phyloP scores from a whole-genome alignment of 2,797 vertebrate genomes.

The Antennarius maculatus region DNA sequence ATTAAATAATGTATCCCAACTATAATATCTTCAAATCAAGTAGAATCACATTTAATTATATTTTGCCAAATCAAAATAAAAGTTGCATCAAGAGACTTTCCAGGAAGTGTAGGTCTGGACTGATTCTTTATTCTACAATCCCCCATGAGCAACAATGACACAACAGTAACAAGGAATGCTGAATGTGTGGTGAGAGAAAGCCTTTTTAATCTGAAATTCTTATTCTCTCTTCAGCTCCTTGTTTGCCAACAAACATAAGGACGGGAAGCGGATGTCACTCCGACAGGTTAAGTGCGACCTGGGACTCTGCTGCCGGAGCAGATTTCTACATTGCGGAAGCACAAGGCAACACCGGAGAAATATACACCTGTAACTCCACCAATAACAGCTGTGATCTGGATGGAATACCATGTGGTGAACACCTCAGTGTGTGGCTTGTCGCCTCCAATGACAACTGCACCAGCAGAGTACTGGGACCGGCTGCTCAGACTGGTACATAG shows the following conservation, averaged over 20 bases:
- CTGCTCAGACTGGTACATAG: conserved; percentile 75
- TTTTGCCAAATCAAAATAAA: too few species aligned
- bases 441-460: conserved; percentile 80
- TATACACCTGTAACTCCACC: conserved; percentile 78
- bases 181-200: too few species aligned
- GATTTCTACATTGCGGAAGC: conserved; percentile 72
- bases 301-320: conserved; percentile 78
- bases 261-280: conserved; percentile 63
- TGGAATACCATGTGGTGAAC: conserved; percentile 77
- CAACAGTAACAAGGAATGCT: too few species aligned
- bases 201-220: not conserved
- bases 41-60: too few species aligned
- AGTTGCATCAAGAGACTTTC: too few species aligned
- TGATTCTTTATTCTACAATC: too few species aligned
- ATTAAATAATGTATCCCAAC: too few species aligned
- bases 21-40: too few species aligned
- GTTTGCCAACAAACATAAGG: conserved; percentile 76
- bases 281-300: conserved; percentile 64
- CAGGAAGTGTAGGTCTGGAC: too few species aligned
- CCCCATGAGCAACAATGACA: too few species aligned
- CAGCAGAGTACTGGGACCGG: conserved; percentile 62
- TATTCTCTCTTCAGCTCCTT: conserved; percentile 63
- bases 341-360: conserved; percentile 66
- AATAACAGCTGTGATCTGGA: conserved; percentile 72
- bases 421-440: conserved; percentile 77